Conservation (phyloP, 2,888 invertebrate genomes). For the Elmis aenea region DNA sequence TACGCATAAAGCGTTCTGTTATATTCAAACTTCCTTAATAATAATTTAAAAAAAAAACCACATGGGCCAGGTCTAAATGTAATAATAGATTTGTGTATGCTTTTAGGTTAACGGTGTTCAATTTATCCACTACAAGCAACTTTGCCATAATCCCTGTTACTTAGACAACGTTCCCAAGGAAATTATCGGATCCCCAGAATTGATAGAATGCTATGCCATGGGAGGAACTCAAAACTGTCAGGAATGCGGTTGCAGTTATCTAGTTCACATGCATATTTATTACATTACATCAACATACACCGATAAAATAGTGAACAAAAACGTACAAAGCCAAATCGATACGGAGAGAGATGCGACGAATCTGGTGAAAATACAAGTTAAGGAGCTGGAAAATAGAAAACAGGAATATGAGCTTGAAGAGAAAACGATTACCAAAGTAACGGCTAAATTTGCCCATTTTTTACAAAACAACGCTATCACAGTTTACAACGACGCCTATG, state of each 20-base stretch:
- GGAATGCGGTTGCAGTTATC: constrained; percentile 34
- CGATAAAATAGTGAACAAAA: constrained; percentile 29
- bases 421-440: constrained; percentile 28
- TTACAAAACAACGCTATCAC: constrained; percentile 37
- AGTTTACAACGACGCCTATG: constrained; percentile 37
- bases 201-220: constrained; percentile 36
- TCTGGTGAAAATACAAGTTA: constrained; percentile 6
- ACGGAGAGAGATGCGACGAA: constrained; percentile 22
- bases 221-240: constrained; percentile 25
- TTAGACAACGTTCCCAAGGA: constrained; percentile 35
- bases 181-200: constrained; percentile 34
- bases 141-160: constrained; percentile 40
- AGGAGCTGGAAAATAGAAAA: neutral
- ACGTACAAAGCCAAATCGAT: constrained; percentile 29
- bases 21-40: too few relatives aligned
- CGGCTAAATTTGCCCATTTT: constrained; percentile 40
- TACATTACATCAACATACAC: too few relatives aligned
- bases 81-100: too few relatives aligned
- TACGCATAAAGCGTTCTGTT: too few relatives aligned
- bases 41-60: too few relatives aligned
- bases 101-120: too few relatives aligned
- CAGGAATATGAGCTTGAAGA: constrained; percentile 30
- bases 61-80: too few relatives aligned
- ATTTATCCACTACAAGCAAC: constrained; percentile 36
- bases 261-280: constrained; percentile 39